Evolutionary conservation across 2,888 invertebrate species (phyloP).

Genomic region (Palloptera scutellata): DNA sequence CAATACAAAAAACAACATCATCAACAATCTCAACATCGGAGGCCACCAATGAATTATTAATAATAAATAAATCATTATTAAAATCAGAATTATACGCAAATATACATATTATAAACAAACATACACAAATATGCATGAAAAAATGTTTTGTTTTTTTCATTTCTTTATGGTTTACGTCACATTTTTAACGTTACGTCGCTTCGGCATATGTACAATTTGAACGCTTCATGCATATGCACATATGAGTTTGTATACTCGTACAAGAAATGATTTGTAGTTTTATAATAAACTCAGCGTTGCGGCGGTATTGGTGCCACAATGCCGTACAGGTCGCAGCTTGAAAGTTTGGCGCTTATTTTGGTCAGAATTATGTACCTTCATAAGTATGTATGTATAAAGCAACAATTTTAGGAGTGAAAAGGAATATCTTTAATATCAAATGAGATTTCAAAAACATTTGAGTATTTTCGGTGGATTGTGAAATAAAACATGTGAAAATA

Average conservation of each 20-base stretch:
- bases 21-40: constrained; percentile 1
- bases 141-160: not conserved
- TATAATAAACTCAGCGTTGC: constrained; percentile 53
- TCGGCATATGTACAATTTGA: no score
- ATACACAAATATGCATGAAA: not conserved
- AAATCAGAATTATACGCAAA: constrained; percentile 59
- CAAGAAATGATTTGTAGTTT: constrained; percentile 59
- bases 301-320: not conserved
- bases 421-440: no score
- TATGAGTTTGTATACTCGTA: not conserved
- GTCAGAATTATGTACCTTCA: no score
- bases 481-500: no score
- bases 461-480: no score
- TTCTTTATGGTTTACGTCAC: constrained; percentile 3
- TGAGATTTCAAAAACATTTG: no score
- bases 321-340: no score
- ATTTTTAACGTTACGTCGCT: no score
- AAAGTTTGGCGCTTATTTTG: no score
- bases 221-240: not conserved
- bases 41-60: constrained; percentile 57
- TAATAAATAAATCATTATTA: constrained; percentile 63
- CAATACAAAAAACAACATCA: not conserved
- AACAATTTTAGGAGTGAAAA: no score
- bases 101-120: constrained; percentile 46
- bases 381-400: no score